phyloP scores from a whole-genome alignment of 2,888 invertebrate genomes.

The Mythimna loreyi region DNA sequence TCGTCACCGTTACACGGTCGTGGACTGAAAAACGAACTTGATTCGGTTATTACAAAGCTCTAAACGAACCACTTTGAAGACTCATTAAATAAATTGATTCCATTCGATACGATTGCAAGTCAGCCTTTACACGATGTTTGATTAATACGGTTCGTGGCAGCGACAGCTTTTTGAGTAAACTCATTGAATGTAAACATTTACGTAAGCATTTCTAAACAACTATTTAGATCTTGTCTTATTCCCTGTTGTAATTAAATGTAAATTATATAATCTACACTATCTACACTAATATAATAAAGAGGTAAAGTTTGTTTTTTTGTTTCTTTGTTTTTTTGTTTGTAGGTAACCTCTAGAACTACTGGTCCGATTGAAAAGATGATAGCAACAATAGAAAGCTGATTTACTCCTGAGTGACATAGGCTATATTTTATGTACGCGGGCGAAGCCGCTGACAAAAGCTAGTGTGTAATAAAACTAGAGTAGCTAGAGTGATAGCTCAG shows the following conservation, averaged over 20 bases:
- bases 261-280: slow-evolving; percentile 75
- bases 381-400: no score
- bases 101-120: slow-evolving; percentile 85
- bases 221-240: slow-evolving; percentile 64
- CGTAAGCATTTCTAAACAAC: slow-evolving; percentile 41
- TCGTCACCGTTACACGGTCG: slow-evolving; percentile 78
- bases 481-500: no score
- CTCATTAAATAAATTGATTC: slow-evolving; percentile 86
- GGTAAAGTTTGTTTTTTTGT: no score
- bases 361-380: no score
- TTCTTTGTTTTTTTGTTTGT: no score
- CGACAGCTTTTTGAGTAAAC: slow-evolving; percentile 69
- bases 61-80: slow-evolving; percentile 82
- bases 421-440: no score
- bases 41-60: slow-evolving; percentile 84
- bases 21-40: slow-evolving; percentile 85
- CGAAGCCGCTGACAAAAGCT: no score
- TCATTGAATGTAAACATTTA: slow-evolving; percentile 35
- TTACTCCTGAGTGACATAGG: no score
- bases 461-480: slow-evolving; percentile 72
- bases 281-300: no score
- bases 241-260: slow-evolving; percentile 76
- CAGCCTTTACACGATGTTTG: slow-evolving; percentile 76
- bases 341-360: no score
- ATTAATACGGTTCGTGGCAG: slow-evolving; percentile 75